Evolutionary conservation across 2,888 invertebrate genomes (phyloP), one percentile per base, ranked within the genome.

Genomic region (Frankliniella intonsa): DNA sequence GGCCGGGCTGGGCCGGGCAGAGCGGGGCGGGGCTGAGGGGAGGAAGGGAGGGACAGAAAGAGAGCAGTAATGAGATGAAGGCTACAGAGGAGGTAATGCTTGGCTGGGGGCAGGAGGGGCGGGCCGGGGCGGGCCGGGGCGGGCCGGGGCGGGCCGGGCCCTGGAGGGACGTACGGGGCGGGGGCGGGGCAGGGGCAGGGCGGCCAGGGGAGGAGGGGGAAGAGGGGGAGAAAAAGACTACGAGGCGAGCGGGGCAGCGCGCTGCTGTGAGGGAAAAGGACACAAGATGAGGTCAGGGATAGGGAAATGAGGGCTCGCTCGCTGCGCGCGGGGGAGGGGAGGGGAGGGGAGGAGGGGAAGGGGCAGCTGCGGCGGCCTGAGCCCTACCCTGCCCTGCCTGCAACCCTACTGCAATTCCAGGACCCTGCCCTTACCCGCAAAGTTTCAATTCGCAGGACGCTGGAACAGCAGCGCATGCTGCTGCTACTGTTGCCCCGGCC

Each of bases 11-110:
- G 22, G 69, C 69, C n/a, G 69, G 19, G 69, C 22, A 22, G 69
- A 22, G 62, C 62, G 62, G 62, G 38, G 38, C 38, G 5, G 38
- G 38, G 38, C 38, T 38, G 55, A 55, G 55, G 55, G 55, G 55
- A 12, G 55, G 55, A 55, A 12, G 55, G 55, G 22, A 69, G 22
- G 69, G 69, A 69, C 69, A 69, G 69, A 69, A 69, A 69, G 69
- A 69, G 69, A 69, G 69, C 69, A 69, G 69, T 69, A 69, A 69
- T 69, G 69, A 69, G 69, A 69, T 69, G 69, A 69, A 69, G 69
- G 69, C 69, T 69, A 69, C 69, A 69, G 69, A 69, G 69, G 69
- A 69, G 69, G 69, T 69, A 69, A 69, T 69, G 69, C 69, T 22
- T 69, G 22, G n/a, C 22, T n/a, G 69, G 22, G 69, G 69, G 19